A percentile compares a stretch with the other conserved stretches of the same genome.
Conservation (phyloP, 2,797 vertebrate genomes). For the Micropoecilia bifurca region DNA sequence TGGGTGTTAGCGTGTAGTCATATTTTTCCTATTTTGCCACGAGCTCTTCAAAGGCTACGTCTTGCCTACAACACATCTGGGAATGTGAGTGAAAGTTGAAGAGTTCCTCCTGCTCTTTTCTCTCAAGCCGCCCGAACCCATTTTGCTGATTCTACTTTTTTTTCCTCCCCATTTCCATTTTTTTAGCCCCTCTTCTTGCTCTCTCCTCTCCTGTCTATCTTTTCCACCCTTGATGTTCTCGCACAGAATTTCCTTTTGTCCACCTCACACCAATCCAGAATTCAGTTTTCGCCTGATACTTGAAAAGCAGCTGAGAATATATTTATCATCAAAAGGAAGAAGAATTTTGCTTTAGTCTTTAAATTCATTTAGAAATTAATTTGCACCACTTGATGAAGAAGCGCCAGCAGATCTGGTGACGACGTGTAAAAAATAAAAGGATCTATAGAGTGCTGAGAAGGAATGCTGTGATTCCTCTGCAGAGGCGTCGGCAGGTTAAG, state of each 20-base stretch:
- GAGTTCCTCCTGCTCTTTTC: slow-evolving; percentile 74
- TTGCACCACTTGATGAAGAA: slow-evolving; percentile 59
- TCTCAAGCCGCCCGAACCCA: slow-evolving; percentile 47
- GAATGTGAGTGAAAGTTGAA: slow-evolving; percentile 83
- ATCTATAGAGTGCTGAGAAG: slow-evolving; percentile 48
- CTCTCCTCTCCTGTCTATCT: slow-evolving; percentile 11
- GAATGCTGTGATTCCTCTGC: slow-evolving; percentile 59
- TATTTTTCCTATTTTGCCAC: slow-evolving; percentile 76
- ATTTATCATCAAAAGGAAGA: background rate
- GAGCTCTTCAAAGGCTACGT: slow-evolving; percentile 82
- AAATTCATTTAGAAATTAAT: slow-evolving; percentile 59
- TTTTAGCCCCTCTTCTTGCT: slow-evolving; percentile 23
- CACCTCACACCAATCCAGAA: slow-evolving; percentile 27
- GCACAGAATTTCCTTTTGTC: slow-evolving; percentile 50
- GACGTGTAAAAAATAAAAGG: slow-evolving; percentile 41
- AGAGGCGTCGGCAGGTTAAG: slow-evolving; percentile 72
- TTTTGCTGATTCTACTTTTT: slow-evolving; percentile 64
- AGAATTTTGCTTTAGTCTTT: slow-evolving; percentile 25
- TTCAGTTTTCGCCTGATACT: background rate
- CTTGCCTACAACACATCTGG: slow-evolving; percentile 82
- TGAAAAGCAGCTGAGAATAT: background rate
- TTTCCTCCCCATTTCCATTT: slow-evolving; percentile 12
- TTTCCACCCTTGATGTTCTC: slow-evolving; percentile 37
- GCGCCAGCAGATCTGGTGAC: slow-evolving; percentile 58
- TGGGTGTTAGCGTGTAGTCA: slow-evolving; percentile 47